These are phyloP conservation scores for Notothenia coriiceps DNA, from an alignment of 2,113 vertebrate species.

Conservation along the genomic window DNA sequence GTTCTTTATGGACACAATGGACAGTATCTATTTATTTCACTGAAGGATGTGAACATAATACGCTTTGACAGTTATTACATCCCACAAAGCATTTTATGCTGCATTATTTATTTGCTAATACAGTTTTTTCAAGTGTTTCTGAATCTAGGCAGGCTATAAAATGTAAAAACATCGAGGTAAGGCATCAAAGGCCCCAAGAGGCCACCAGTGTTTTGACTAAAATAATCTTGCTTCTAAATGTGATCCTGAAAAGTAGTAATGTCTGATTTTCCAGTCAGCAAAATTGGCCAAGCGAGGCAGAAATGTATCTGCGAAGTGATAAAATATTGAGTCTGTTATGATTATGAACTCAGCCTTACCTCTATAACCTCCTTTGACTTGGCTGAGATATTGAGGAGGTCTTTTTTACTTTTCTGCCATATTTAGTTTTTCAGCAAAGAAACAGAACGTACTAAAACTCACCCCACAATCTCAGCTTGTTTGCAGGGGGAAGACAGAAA, in stretches of 20 bases:
- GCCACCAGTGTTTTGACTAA: conserved; percentile 55
- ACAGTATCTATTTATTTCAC: not conserved
- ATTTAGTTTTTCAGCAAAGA: conserved; percentile 54
- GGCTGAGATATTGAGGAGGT: conserved; percentile 64
- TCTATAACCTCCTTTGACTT: conserved; percentile 61
- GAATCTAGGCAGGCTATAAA: conserved; percentile 15
- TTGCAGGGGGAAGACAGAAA: conserved; percentile 20
- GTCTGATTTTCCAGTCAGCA: conserved; percentile 51
- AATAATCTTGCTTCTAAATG: conserved; percentile 47
- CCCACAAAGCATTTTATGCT: conserved; percentile 27
- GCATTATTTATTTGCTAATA: conserved; percentile 57
- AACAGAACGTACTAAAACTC: conserved; percentile 44
- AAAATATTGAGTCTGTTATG: conserved; percentile 69
- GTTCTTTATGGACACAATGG: conserved; percentile 15
- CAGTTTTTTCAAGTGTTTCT: conserved; percentile 12
- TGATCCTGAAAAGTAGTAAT: conserved; percentile 33
- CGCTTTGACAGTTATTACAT: conserved; percentile 48
- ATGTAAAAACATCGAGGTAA: conserved; percentile 47
- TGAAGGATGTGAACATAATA: conserved; percentile 37
- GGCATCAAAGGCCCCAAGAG: conserved; percentile 49
- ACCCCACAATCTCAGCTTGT: conserved; percentile 50
- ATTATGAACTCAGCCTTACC: conserved; percentile 69
- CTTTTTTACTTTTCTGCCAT: conserved; percentile 43
- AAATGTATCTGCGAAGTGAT: conserved; percentile 61
- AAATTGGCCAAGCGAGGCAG: conserved; percentile 44